A percentile compares a stretch with the other conserved stretches of the same genome.
Conservation (phyloP, 2,113 vertebrate genomes). For the Hemicordylus capensis region DNA sequence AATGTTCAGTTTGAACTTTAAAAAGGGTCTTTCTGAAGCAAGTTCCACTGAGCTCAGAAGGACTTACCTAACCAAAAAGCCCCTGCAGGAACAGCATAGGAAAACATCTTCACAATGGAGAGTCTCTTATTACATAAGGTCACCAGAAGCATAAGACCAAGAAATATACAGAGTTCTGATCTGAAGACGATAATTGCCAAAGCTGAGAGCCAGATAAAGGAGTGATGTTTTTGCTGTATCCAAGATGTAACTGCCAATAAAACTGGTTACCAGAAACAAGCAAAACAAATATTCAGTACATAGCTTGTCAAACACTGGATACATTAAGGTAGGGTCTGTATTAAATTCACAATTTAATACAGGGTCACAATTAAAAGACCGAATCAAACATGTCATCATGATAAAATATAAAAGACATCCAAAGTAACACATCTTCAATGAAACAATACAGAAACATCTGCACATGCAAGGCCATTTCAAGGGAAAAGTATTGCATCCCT, state of each 20-base stretch:
- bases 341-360: no score
- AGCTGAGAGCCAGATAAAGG: slow-evolving; percentile 89
- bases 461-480: neutral
- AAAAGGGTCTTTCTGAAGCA: neutral
- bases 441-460: neutral
- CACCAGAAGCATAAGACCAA: slow-evolving; percentile 88
- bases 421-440: neutral
- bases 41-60: neutral
- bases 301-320: neutral
- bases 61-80: slow-evolving; percentile 85
- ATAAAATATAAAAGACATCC: no score
- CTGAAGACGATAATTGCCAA: slow-evolving; percentile 90
- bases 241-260: slow-evolving; percentile 87
- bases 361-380: no score
- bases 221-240: slow-evolving; percentile 83
- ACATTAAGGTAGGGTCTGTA: neutral
- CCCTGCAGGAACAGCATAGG: slow-evolving; percentile 85
- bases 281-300: slow-evolving; percentile 7
- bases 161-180: slow-evolving; percentile 87
- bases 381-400: neutral
- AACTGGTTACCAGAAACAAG: slow-evolving; percentile 71
- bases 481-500: neutral
- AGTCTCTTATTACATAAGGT: slow-evolving; percentile 80
- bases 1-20: neutral
- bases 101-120: slow-evolving; percentile 74